phyloP scores from a whole-genome alignment of 2,888 invertebrate species.

The Drosophila siamana region DNA sequence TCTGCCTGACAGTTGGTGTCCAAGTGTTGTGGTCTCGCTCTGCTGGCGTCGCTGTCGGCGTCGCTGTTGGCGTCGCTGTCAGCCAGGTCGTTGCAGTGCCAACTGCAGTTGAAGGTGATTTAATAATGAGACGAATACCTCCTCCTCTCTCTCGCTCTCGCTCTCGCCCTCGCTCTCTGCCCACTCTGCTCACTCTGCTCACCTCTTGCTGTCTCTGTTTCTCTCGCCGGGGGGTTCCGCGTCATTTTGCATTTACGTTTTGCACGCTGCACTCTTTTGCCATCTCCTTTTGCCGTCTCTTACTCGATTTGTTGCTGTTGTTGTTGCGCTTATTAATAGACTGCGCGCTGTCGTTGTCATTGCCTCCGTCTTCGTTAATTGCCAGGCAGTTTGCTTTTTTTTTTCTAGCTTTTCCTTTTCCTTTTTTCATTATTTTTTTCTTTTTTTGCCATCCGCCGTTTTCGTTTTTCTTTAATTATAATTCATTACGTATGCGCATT shows the following conservation, averaged over 20 bases:
- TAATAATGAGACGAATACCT: conserved; percentile 63
- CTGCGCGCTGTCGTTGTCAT: conserved; percentile 41
- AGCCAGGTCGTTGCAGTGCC: conserved; percentile 73
- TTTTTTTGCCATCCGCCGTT: conserved; percentile 23
- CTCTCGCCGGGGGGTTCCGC: conserved; percentile 21
- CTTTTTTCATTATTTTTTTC: conserved; percentile 1
- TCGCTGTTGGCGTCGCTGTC: conserved; percentile 37
- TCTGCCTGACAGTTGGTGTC: conserved; percentile 35
- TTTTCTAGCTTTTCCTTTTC: conserved; percentile 1
- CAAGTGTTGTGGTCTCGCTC: conserved; percentile 4
- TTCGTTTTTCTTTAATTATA: conserved; percentile 67
- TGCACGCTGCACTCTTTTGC: conserved; percentile 23
- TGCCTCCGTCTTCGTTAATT: conserved; percentile 59
- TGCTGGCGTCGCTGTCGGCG: conserved; percentile 19
- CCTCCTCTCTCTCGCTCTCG: neutral
- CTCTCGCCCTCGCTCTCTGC: neutral
- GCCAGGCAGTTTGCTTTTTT: conserved; percentile 27
- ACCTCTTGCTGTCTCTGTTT: too few relatives aligned
- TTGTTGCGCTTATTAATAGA: conserved; percentile 64
- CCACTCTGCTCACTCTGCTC: too few relatives aligned
- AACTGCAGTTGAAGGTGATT: conserved; percentile 82
- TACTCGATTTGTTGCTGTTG: conserved; percentile 15
- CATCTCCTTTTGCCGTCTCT: conserved; percentile 8
- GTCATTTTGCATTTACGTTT: conserved; percentile 34
- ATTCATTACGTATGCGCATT: conserved; percentile 72